Evolutionary conservation across 2,888 invertebrate species (phyloP).

Genomic region (Dione juno): DNA sequence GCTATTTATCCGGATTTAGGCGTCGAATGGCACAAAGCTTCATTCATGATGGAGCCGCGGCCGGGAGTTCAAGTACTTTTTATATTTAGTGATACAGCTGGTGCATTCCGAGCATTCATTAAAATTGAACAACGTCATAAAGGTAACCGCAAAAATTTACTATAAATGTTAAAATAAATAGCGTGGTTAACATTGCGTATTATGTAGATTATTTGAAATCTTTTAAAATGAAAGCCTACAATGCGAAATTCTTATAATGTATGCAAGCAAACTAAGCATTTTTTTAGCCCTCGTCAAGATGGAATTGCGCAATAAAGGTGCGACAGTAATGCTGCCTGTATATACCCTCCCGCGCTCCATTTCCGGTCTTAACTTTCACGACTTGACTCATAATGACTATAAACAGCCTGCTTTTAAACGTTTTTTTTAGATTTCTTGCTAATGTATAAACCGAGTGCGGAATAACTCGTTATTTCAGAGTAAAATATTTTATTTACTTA

Average conservation of each 20-base stretch:
- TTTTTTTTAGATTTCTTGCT: slow-evolving; percentile 61
- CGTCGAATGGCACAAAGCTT: slow-evolving; percentile 64
- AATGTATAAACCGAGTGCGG: slow-evolving; percentile 63
- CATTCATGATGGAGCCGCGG: slow-evolving; percentile 67
- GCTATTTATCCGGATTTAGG: slow-evolving; percentile 53
- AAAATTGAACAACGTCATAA: slow-evolving; percentile 52
- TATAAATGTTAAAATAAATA: background rate
- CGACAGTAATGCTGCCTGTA: slow-evolving; percentile 51
- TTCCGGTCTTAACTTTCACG: slow-evolving; percentile 76
- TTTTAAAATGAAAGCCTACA: background rate
- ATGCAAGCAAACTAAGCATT: slow-evolving; percentile 33
- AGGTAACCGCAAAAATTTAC: slow-evolving; percentile 44
- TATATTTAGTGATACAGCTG: slow-evolving; percentile 60
- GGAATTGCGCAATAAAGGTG: slow-evolving; percentile 64
- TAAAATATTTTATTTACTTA: slow-evolving; percentile 24
- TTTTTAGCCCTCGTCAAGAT: slow-evolving; percentile 51
- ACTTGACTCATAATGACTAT: slow-evolving; percentile 76
- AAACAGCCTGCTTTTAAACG: slow-evolving; percentile 73
- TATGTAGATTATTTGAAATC: background rate
- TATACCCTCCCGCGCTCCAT: slow-evolving; percentile 62
- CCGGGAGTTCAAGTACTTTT: slow-evolving; percentile 63
- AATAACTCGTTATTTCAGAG: slow-evolving; percentile 54
- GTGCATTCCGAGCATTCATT: slow-evolving; percentile 65
- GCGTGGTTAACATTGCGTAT: background rate
- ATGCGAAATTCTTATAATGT: slow-evolving; percentile 31